Evolutionary conservation across 2,797 vertebrate genomes (phyloP).

Genomic region (Lagodon rhomboides): DNA sequence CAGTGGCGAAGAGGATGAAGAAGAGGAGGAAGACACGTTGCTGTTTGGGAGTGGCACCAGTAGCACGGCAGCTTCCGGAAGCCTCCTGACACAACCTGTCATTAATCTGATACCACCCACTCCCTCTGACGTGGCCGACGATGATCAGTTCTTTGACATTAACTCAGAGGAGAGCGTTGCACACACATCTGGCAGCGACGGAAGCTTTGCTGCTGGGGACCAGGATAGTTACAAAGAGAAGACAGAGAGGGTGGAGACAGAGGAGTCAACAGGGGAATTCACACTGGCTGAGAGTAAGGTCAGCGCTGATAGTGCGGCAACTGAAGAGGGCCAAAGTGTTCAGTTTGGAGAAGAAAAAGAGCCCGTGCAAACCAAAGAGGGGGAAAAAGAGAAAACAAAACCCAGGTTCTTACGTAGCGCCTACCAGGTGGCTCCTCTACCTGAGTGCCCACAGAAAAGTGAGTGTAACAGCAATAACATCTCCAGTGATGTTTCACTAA

Average conservation of each 20-base stretch:
- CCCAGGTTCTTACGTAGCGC: slow-evolving; percentile 48
- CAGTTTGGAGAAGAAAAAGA: slow-evolving; percentile 43
- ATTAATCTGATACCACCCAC: slow-evolving; percentile 85
- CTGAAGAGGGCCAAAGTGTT: slow-evolving; percentile 19
- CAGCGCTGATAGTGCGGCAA: background rate
- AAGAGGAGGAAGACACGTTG: slow-evolving; percentile 62
- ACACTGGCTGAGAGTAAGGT: slow-evolving; percentile 13
- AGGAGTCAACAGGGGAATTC: slow-evolving; percentile 33
- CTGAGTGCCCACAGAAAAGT: slow-evolving; percentile 77
- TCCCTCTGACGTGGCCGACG: slow-evolving; percentile 73
- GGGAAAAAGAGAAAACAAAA: slow-evolving; percentile 54
- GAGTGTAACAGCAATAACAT: slow-evolving; percentile 64
- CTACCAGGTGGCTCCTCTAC: slow-evolving; percentile 77
- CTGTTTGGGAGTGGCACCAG: slow-evolving; percentile 52
- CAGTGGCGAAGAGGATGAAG: slow-evolving; percentile 40
- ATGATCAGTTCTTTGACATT: slow-evolving; percentile 85
- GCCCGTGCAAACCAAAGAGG: slow-evolving; percentile 19
- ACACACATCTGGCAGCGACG: slow-evolving; percentile 59
- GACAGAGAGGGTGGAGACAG: slow-evolving; percentile 34
- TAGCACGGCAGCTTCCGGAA: slow-evolving; percentile 37
- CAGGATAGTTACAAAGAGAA: slow-evolving; percentile 49
- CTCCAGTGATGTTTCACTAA: slow-evolving; percentile 9
- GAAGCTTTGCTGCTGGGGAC: slow-evolving; percentile 41
- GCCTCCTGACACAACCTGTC: slow-evolving; percentile 70
- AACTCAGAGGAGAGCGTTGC: slow-evolving; percentile 68